phyloP scores from a whole-genome alignment of 2,113 vertebrate species.

The Atrichornis clamosus region DNA sequence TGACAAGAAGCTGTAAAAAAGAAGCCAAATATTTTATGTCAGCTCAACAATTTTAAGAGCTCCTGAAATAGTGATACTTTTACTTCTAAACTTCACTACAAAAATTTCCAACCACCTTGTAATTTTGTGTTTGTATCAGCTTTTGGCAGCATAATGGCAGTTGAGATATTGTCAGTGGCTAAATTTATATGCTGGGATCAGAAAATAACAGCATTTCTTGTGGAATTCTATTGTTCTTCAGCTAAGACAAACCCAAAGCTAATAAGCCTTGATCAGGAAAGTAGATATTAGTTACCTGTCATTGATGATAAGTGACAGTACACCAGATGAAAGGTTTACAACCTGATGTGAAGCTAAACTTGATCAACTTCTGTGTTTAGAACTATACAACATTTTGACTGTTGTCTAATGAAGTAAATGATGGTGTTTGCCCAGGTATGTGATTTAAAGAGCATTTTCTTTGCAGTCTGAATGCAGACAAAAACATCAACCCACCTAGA shows the following conservation, averaged over 20 bases:
- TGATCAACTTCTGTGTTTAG: neutral
- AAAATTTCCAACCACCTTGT: neutral
- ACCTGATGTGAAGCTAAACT: neutral
- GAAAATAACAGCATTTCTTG: neutral
- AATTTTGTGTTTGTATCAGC: neutral
- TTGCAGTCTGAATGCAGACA: neutral
- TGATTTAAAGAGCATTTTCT: neutral
- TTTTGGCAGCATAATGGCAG: neutral
- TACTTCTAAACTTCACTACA: neutral
- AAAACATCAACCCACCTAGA: neutral
- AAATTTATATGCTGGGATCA: accelerated
- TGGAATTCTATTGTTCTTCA: neutral
- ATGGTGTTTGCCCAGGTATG: neutral
- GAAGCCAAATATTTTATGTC: neutral
- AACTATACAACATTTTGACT: neutral
- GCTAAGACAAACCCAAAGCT: neutral
- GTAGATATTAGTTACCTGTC: too few species aligned
- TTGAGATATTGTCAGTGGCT: neutral
- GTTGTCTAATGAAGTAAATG: neutral
- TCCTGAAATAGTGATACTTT: neutral
- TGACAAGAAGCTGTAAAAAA: slow-evolving; percentile 28
- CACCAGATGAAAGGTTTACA: neutral
- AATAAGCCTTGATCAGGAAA: neutral
- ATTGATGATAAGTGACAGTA: neutral
- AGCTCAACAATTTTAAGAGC: neutral